Evolutionary conservation across 2,113 vertebrate species (phyloP).

Genomic region (Corapipo altera): DNA sequence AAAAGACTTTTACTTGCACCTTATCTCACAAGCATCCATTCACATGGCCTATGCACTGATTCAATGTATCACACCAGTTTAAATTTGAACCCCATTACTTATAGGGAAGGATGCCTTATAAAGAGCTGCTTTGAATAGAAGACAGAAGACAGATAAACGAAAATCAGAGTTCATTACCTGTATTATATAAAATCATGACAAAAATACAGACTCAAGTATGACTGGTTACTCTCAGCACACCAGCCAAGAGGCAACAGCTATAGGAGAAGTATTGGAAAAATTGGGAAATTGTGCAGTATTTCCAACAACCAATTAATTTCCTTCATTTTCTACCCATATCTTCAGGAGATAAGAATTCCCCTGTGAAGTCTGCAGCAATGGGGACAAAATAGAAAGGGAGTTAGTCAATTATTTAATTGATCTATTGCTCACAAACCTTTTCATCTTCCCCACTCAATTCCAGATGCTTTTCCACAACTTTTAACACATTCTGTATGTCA

Average conservation of each 20-base stretch:
- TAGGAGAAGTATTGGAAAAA: neutral
- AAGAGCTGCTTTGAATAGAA: neutral
- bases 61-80: neutral
- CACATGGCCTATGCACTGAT: neutral
- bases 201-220: neutral
- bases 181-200: neutral
- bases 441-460: conserved; percentile 80
- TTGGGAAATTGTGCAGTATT: neutral
- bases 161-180: neutral
- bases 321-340: neutral
- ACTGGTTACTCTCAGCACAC: neutral
- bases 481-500: conserved; percentile 80
- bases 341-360: neutral
- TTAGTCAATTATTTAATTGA: neutral
- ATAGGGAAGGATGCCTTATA: neutral
- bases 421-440: conserved; percentile 76
- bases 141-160: neutral
- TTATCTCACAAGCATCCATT: neutral
- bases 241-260: neutral
- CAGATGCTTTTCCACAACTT: conserved; percentile 77
- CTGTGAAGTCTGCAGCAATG: neutral
- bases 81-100: neutral
- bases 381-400: neutral
- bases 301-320: neutral
- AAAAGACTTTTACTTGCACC: neutral